Evolutionary conservation across 2,797 vertebrate genomes (phyloP).

Genomic region (Amblyopsis hoosieri): DNA sequence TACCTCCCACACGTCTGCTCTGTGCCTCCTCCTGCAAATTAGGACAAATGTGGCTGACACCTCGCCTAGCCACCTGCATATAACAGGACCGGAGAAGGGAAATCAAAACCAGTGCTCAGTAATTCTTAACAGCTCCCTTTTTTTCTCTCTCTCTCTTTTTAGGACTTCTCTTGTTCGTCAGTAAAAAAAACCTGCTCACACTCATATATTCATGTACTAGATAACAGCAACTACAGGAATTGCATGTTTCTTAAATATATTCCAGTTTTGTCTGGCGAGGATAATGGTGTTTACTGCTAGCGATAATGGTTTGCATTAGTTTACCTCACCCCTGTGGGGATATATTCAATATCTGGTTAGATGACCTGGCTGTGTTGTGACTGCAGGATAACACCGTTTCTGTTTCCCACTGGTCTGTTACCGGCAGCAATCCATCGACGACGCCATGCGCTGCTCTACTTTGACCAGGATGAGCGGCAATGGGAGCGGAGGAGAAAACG

Average conservation of each 20-base stretch:
- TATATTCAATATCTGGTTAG: slow-evolving; percentile 2
- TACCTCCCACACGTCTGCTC: slow-evolving; percentile 41
- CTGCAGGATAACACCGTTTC: not conserved
- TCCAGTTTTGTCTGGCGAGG: not conserved
- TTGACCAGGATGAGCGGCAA: slow-evolving; percentile 91
- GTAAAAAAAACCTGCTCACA: slow-evolving; percentile 34
- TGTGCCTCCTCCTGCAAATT: slow-evolving; percentile 51
- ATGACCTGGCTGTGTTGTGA: slow-evolving; percentile 15
- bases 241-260: not conserved
- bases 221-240: not conserved
- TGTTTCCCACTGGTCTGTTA: slow-evolving; percentile 77
- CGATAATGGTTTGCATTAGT: slow-evolving; percentile 27
- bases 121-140: slow-evolving; percentile 23
- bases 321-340: slow-evolving; percentile 18
- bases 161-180: slow-evolving; percentile 13
- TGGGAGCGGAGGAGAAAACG: slow-evolving; percentile 87
- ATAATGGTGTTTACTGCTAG: slow-evolving; percentile 8
- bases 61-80: slow-evolving; percentile 37
- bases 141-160: slow-evolving; percentile 1
- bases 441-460: slow-evolving; percentile 96
- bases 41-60: slow-evolving; percentile 31
- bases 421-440: slow-evolving; percentile 95
- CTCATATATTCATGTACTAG: slow-evolving; percentile 7
- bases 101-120: slow-evolving; percentile 27
- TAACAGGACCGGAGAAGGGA: slow-evolving; percentile 35